Percentiles rank a stretch among this genome's conserved stretches.
phyloP scores from a whole-genome alignment of 2,113 vertebrate species.

The Capreolus pygargus region DNA sequence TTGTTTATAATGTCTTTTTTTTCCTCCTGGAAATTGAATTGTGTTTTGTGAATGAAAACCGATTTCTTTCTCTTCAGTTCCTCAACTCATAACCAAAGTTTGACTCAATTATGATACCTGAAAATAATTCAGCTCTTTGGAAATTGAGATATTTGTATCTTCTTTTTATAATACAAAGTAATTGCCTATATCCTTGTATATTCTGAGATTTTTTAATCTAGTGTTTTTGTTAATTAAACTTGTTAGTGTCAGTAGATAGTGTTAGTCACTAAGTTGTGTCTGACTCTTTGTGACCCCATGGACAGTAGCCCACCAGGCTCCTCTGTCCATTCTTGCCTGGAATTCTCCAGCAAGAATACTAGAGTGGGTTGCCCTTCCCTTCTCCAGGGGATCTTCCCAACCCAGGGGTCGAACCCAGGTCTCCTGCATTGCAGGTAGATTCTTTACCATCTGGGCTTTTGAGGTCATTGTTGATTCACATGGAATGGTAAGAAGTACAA shows the following conservation, averaged over 20 bases:
- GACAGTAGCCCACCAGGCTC: not conserved
- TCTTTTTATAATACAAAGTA: not conserved
- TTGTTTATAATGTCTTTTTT: constrained; percentile 24
- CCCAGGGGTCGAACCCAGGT: not conserved
- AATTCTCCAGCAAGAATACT: not conserved
- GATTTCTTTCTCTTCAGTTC: not conserved
- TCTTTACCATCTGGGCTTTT: not conserved
- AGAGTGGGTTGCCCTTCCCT: not conserved
- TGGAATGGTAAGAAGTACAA: not conserved
- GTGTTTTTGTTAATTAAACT: constrained; percentile 13
- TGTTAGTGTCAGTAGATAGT: not conserved
- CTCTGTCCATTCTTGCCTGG: not conserved
- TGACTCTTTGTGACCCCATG: not conserved
- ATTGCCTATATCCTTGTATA: not conserved
- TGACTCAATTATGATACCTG: not conserved
- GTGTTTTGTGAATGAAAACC: not conserved
- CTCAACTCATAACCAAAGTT: constrained; percentile 29
- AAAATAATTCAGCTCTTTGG: constrained; percentile 40
- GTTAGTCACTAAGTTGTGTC: not conserved
- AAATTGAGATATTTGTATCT: not conserved
- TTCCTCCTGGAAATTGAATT: constrained; percentile 1
- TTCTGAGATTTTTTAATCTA: not conserved
- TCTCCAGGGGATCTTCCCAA: not conserved
- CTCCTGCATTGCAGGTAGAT: not conserved
- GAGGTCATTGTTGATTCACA: not conserved